Conservation (phyloP, 1,140 invertebrate species). For the Sycophaga agraensis region DNA sequence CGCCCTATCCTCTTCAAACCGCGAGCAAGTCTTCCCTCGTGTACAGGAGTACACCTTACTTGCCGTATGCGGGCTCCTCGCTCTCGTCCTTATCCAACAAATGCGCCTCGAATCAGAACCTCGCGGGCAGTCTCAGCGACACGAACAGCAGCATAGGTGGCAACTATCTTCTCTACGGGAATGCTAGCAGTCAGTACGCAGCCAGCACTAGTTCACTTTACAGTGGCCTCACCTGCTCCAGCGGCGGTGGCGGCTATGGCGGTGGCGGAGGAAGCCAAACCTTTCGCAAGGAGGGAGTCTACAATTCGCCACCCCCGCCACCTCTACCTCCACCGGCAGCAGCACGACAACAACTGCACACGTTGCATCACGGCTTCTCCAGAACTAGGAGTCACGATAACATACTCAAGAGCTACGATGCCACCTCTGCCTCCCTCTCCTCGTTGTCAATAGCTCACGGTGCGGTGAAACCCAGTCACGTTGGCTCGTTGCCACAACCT, state of each 20-base stretch:
- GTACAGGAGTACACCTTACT: conserved; percentile 77
- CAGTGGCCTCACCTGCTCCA: conserved; percentile 56
- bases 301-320: conserved; percentile 11
- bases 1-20: conserved; percentile 54
- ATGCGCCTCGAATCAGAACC: conserved; percentile 75
- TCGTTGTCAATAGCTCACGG: background rate
- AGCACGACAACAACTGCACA: conserved; percentile 53
- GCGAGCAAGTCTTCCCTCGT: conserved; percentile 69
- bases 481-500: conserved; percentile 37
- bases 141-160: conserved; percentile 33
- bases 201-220: conserved; percentile 57
- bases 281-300: conserved; percentile 48
- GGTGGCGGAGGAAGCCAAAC: conserved; percentile 52
- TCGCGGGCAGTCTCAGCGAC: conserved; percentile 55
- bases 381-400: conserved; percentile 77
- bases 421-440: conserved; percentile 3
- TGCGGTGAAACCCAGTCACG: background rate
- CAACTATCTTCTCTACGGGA: conserved; percentile 41
- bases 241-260: conserved; percentile 35
- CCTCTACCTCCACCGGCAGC: conserved; percentile 41
- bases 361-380: conserved; percentile 58
- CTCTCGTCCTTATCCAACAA: conserved; percentile 63
- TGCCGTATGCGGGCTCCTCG: conserved; percentile 65
- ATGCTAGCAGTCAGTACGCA: conserved; percentile 50
- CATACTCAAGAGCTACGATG: conserved; percentile 68